Conservation (phyloP, 1,140 invertebrate species). For the Epicauta chinensis region DNA sequence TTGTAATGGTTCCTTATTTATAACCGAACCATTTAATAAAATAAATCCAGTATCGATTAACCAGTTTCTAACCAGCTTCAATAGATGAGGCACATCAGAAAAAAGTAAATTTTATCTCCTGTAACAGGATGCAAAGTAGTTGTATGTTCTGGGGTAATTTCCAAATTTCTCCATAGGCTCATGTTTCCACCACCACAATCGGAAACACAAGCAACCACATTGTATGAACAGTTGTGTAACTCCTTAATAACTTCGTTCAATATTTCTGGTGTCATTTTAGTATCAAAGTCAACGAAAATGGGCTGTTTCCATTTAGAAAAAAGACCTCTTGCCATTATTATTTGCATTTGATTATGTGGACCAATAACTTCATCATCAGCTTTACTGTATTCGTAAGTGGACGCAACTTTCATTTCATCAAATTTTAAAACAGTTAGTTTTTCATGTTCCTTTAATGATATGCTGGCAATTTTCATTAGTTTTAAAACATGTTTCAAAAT, state of each 20-base stretch:
- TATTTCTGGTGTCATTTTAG: constrained; percentile 29
- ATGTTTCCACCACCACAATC: constrained; percentile 35
- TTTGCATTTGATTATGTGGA: constrained; percentile 26
- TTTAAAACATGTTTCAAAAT: neutral
- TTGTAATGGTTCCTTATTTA: constrained; percentile 12
- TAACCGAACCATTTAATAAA: constrained; percentile 2
- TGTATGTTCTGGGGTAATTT: constrained; percentile 15
- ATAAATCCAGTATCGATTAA: constrained; percentile 16
- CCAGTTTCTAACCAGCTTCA: constrained; percentile 21
- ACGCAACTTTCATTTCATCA: constrained; percentile 28
- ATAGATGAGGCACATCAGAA: constrained; percentile 13
- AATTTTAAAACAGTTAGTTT: constrained; percentile 29
- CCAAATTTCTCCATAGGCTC: constrained; percentile 32
- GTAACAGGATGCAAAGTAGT: neutral
- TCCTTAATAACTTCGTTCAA: constrained; percentile 25
- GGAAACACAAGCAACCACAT: constrained; percentile 33
- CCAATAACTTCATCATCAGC: neutral
- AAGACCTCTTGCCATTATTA: constrained; percentile 35
- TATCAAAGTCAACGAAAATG: constrained; percentile 36
- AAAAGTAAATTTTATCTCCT: constrained; percentile 1
- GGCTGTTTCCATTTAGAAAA: constrained; percentile 38
- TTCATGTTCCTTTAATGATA: neutral
- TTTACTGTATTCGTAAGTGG: neutral
- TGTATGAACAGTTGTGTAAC: constrained; percentile 26
- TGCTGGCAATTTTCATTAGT: neutral